Evolutionary conservation across 2,113 vertebrate genomes (phyloP).

Genomic region (Atractosteus spatula): DNA sequence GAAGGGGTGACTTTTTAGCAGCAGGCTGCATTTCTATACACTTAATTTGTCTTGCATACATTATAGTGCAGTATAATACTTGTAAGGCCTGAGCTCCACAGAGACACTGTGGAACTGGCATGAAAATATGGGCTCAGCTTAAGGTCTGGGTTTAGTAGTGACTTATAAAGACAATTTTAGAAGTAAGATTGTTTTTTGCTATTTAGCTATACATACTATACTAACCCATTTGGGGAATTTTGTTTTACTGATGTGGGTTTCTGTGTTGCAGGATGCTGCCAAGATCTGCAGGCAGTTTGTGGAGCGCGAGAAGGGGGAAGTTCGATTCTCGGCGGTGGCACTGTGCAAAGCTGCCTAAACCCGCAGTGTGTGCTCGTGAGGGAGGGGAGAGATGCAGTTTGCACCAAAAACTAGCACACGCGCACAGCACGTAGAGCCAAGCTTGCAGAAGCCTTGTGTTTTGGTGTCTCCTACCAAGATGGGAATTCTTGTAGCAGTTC

Average conservation of each 20-base stretch:
- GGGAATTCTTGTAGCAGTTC: conserved; percentile 22
- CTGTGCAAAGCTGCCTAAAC: conserved; percentile 74
- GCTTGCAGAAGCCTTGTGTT: conserved; percentile 6
- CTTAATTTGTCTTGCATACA: too few relatives aligned
- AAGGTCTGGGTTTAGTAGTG: too few relatives aligned
- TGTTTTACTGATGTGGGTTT: not conserved
- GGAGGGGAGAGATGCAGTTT: conserved; percentile 6
- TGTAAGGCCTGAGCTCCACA: too few relatives aligned
- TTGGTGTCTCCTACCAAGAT: conserved; percentile 11
- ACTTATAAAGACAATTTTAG: not conserved
- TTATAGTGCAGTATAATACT: too few relatives aligned
- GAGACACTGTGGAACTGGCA: too few relatives aligned
- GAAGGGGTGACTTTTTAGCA: conserved; percentile 38
- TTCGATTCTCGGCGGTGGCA: conserved; percentile 92
- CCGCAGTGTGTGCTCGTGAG: not conserved
- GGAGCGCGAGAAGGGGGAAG: conserved; percentile 85
- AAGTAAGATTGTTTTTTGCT: not conserved
- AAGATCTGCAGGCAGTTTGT: conserved; percentile 87
- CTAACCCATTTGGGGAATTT: too few relatives aligned
- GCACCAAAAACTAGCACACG: conserved; percentile 29
- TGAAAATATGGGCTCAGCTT: too few relatives aligned
- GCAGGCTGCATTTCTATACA: conserved; percentile 69
- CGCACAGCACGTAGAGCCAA: conserved; percentile 36
- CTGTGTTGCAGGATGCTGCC: conserved; percentile 78
- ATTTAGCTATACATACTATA: not conserved